These are phyloP conservation scores for Marisa cornuarietis DNA, from an alignment of 1,140 invertebrate species.

Conservation along the genomic window DNA sequence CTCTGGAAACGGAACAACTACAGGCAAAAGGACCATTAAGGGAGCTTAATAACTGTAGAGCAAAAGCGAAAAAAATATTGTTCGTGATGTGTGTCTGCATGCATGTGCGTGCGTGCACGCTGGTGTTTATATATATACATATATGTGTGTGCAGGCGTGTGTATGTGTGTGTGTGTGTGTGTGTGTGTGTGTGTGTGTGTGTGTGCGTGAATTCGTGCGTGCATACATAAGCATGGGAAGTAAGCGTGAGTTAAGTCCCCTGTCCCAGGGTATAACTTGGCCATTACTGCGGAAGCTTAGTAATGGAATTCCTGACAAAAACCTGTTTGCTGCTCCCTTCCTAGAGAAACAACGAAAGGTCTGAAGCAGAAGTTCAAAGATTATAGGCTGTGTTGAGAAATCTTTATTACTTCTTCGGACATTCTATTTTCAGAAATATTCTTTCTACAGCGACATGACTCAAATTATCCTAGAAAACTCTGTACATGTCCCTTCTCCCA, in stretches of 20 bases:
- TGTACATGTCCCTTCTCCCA: too few species aligned
- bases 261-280: neutral
- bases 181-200: neutral
- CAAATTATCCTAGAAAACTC: too few species aligned
- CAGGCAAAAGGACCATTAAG: neutral
- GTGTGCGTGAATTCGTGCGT: too few species aligned
- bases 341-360: slow-evolving; percentile 24
- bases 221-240: too few species aligned
- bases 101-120: neutral
- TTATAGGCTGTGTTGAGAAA: slow-evolving; percentile 11
- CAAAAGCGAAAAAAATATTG: neutral
- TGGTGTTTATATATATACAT: neutral
- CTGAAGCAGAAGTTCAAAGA: slow-evolving; percentile 16
- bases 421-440: neutral
- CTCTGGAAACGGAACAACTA: neutral
- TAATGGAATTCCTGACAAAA: too few species aligned
- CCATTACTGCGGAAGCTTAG: slow-evolving; percentile 10
- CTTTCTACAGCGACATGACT: too few species aligned
- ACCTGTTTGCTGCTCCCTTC: too few species aligned
- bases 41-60: neutral
- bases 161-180: neutral
- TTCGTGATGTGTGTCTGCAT: neutral
- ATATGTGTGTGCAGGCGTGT: neutral
- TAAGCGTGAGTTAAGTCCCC: neutral
- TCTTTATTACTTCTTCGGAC: neutral